Evolutionary conservation across 1,140 invertebrate species (phyloP).

Genomic region (Pseudomyrmex sp.): DNA sequence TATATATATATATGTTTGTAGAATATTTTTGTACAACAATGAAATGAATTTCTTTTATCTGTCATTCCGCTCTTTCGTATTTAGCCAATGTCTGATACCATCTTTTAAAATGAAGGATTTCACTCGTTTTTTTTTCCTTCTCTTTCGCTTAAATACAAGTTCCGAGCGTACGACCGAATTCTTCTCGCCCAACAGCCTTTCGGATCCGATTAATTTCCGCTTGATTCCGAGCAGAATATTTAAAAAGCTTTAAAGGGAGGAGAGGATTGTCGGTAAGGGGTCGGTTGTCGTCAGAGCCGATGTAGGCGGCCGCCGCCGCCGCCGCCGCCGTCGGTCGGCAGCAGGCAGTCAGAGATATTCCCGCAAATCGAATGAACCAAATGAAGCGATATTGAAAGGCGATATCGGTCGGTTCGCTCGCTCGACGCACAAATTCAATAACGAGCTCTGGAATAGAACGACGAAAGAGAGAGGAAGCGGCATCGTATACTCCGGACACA

Average conservation of each 20-base stretch:
- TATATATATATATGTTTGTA: no score
- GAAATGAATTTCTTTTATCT: not conserved
- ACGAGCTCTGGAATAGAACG: constrained; percentile 74
- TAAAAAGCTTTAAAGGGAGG: constrained; percentile 71
- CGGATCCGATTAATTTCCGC: constrained; percentile 76
- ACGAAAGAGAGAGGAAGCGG: constrained; percentile 66
- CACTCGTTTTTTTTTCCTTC: not conserved
- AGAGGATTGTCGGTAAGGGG: constrained; percentile 30
- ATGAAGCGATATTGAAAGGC: constrained; percentile 80
- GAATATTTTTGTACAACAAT: not conserved
- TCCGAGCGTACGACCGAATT: not conserved
- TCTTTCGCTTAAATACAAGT: not conserved
- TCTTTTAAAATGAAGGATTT: not conserved
- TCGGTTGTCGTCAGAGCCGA: constrained; percentile 1
- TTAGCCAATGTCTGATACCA: not conserved
- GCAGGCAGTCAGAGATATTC: constrained; percentile 74
- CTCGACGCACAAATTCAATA: constrained; percentile 78
- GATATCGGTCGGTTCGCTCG: constrained; percentile 76
- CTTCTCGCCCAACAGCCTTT: constrained; percentile 23
- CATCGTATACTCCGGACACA: constrained; percentile 65
- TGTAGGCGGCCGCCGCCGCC: constrained; percentile 25
- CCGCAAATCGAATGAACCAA: constrained; percentile 79
- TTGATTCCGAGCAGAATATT: constrained; percentile 76
- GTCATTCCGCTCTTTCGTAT: not conserved
- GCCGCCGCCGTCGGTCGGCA: not conserved